phyloP scores from a whole-genome alignment of 2,888 invertebrate species.

The Malacosoma neustria region DNA sequence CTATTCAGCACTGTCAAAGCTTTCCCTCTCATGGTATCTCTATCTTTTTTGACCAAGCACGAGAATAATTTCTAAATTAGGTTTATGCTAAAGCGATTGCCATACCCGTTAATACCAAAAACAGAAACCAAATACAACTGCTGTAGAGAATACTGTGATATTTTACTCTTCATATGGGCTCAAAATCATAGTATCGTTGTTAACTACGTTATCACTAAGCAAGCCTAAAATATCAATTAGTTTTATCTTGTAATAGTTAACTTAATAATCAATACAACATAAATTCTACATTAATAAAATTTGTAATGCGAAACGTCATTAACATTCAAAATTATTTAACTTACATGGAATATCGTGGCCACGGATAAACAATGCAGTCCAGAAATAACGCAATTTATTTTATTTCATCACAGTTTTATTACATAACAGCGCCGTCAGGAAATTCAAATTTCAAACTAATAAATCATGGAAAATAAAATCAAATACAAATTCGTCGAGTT shows the following conservation, averaged over 20 bases:
- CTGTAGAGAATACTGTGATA: too few relatives aligned
- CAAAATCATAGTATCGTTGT: not conserved
- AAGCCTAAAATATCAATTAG: not conserved
- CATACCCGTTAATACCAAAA: too few relatives aligned
- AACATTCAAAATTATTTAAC: not conserved
- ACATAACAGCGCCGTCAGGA: not conserved
- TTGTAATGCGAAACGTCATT: not conserved
- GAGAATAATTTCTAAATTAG: too few relatives aligned
- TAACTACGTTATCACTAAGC: not conserved
- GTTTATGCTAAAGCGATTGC: too few relatives aligned
- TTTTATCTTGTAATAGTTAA: not conserved
- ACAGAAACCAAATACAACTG: too few relatives aligned
- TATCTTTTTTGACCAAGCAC: too few relatives aligned
- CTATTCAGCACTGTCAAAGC: too few relatives aligned
- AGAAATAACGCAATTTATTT: not conserved
- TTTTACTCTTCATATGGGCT: too few relatives aligned
- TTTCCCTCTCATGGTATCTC: too few relatives aligned
- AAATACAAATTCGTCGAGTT: not conserved
- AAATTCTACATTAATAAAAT: not conserved
- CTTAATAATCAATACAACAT: not conserved
- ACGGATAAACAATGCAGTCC: not conserved
- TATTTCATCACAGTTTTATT: not conserved
- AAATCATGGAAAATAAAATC: not conserved
- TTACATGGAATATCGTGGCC: not conserved
- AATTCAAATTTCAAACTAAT: not conserved